Conservation (phyloP, 2,888 invertebrate genomes). For the Ischnus inquisitorius region DNA sequence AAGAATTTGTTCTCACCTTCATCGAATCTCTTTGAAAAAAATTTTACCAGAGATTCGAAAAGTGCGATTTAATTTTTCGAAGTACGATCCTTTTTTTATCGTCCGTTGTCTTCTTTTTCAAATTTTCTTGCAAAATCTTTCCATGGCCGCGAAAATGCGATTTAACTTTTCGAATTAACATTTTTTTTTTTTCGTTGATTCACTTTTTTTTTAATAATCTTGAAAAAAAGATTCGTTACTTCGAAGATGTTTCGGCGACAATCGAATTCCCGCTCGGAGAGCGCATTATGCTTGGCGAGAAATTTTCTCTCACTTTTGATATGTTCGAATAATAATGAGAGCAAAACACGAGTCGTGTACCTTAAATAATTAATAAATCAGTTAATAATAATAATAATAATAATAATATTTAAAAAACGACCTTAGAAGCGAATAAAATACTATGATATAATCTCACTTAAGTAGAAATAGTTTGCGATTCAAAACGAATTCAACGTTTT, state of each 20-base stretch:
- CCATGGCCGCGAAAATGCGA: background rate
- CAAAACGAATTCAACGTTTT: slow-evolving; percentile 47
- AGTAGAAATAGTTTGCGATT: slow-evolving; percentile 63
- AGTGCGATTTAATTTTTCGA: no score
- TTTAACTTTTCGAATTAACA: no score
- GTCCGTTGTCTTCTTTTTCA: no score
- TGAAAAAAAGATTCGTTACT: no score
- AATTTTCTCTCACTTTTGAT: slow-evolving; percentile 22
- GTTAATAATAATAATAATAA: slow-evolving; percentile 6
- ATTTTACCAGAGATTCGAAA: no score
- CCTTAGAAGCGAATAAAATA: slow-evolving; percentile 66
- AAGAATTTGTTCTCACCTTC: no score
- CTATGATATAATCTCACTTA: slow-evolving; percentile 75
- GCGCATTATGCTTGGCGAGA: background rate
- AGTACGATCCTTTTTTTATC: no score
- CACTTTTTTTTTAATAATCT: no score
- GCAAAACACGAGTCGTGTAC: slow-evolving; percentile 16
- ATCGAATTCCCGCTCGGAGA: background rate
- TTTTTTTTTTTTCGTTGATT: no score
- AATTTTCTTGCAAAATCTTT: background rate
- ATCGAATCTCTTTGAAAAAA: no score
- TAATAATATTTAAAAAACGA: slow-evolving; percentile 20
- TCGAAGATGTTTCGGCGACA: background rate
- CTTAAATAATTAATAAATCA: slow-evolving; percentile 14
- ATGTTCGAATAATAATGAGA: slow-evolving; percentile 40